Evolutionary conservation across 2,113 vertebrate genomes (phyloP), one percentile per base, ranked within the genome.

Genomic region (Octodon degus): DNA sequence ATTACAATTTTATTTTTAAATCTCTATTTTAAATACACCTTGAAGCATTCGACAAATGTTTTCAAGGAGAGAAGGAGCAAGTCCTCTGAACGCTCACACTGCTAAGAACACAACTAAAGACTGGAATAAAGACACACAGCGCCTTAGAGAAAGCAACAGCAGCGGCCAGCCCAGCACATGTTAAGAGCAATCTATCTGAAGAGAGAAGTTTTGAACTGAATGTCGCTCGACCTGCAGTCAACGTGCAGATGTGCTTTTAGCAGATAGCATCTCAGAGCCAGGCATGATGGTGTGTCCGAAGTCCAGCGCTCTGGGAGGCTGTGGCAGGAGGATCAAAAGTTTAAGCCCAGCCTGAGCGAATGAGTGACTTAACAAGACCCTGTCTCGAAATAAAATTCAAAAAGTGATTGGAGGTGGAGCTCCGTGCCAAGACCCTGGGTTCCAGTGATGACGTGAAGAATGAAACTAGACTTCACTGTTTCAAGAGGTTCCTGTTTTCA

Each of bases 161-260:
- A 74, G 13, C 30, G 25, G 40, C 43, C 43, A 17, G 43, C 76
- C 74, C 43, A 1, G 76, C 12, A 7, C 0, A 2, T 77, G 65
- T 68, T 3, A 58, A 84, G 16, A 50, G 37, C 27, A 12, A 22
- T 0, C n/a, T n/a, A 25, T 32, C 2, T 85, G n/a, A 81, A 55
- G 20, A 19, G 1, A 12, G 12, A 60, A 58, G 60, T 62, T 50
- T 32, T 22, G 47, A 50, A 86, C 70, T 27, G 24, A 67, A 68
- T 0, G 0, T 53, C n/a, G 34, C 88, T 63, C 13, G 1, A 1
- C 32, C 84, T 60, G 12, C 0, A 65, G 40, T 20, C 24, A 9
- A 34, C 32, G 34, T 76, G 7, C 27, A 16, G n/a, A 43, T 20
- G 20, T 16, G 22, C 16, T 90, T 53, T 92, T 7, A 68, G 37